Percentiles rank a stretch among this genome's conserved stretches.
These are phyloP conservation scores for Equus quagga DNA, from an alignment of 2,113 vertebrate genomes.

Conservation along the genomic window DNA sequence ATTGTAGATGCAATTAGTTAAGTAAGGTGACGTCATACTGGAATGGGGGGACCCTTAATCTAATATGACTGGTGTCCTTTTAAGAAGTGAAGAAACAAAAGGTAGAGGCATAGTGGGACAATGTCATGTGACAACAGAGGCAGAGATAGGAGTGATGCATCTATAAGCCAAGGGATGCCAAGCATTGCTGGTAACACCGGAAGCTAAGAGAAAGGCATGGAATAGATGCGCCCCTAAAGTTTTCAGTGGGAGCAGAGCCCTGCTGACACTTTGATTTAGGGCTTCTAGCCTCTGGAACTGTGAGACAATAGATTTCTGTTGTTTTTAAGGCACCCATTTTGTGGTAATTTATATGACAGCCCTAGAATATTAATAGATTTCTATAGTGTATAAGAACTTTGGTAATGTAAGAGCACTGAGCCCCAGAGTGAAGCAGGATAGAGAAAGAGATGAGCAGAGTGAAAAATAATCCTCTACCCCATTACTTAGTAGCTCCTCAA, in stretches of 20 bases:
- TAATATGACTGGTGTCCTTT: not conserved
- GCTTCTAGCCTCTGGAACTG: not conserved
- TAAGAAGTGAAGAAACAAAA: not conserved
- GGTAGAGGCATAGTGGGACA: not conserved
- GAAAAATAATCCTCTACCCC: not conserved
- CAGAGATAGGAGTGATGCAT: fast-evolving
- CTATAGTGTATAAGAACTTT: not conserved
- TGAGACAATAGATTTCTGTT: not conserved
- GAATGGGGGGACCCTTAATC: not conserved
- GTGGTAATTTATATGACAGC: not conserved
- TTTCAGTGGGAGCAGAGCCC: not conserved
- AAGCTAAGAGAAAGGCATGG: not conserved
- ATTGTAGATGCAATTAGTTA: not conserved
- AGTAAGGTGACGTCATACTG: not conserved
- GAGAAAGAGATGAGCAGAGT: fast-evolving
- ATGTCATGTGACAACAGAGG: not conserved
- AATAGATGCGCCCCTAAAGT: not conserved
- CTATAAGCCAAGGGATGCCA: not conserved
- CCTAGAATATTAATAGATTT: not conserved
- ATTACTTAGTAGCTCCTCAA: not conserved
- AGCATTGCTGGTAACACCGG: fast-evolving
- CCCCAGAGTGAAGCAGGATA: not conserved
- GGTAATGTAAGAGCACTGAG: not conserved
- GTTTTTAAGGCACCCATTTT: not conserved
- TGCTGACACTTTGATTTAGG: not conserved